A percentile compares a stretch with the other conserved stretches of the same genome.
Conservation (phyloP, 2,888 invertebrate species). For the Nymphalis polychloros region DNA sequence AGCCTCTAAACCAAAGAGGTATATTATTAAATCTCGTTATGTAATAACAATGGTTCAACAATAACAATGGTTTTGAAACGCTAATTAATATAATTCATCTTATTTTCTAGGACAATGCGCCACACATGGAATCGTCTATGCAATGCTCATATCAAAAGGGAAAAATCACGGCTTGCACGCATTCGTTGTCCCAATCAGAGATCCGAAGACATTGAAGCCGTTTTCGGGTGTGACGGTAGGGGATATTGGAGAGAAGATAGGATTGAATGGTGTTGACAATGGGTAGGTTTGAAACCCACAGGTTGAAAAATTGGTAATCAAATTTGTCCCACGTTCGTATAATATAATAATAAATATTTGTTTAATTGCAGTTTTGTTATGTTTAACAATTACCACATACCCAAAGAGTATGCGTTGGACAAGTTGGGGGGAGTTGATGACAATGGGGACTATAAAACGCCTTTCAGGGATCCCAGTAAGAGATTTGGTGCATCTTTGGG, state of each 20-base stretch:
- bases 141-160: constrained; percentile 91
- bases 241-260: constrained; percentile 96
- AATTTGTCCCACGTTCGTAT: no score
- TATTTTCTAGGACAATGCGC: constrained; percentile 85
- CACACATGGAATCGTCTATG: constrained; percentile 93
- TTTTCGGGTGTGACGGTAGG: constrained; percentile 92
- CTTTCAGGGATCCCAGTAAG: constrained; percentile 91
- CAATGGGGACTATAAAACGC: constrained; percentile 90
- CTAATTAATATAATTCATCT: not conserved
- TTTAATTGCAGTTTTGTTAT: constrained; percentile 82
- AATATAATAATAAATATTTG: not conserved
- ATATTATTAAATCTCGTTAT: no score
- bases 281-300: constrained; percentile 84
- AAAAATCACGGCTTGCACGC: constrained; percentile 91
- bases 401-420: constrained; percentile 90
- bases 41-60: no score
- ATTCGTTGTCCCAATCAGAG: constrained; percentile 93
- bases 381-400: constrained; percentile 90
- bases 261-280: constrained; percentile 95
- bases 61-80: no score
- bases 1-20: no score
- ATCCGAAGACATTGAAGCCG: constrained; percentile 86
- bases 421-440: constrained; percentile 92
- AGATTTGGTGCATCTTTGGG: constrained; percentile 92
- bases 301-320: not conserved